Percentiles rank a stretch among this genome's conserved stretches.
Conservation (phyloP, 2,797 vertebrate species). For the Myiotriccus ornatus region DNA sequence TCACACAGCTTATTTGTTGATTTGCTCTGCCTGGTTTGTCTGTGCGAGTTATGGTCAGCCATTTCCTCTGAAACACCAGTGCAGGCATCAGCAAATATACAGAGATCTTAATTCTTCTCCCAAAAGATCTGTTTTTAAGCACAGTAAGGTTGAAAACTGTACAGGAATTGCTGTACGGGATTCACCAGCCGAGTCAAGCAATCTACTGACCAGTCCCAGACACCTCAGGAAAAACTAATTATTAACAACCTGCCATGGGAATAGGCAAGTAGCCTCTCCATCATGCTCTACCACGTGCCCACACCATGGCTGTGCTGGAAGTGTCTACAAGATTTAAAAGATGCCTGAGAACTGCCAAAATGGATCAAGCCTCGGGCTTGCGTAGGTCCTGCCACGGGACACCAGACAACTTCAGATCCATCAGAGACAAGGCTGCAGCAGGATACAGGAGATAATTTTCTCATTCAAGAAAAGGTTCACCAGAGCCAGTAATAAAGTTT, state of each 20-base stretch:
- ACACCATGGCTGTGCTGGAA: background rate
- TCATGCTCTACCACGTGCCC: fast-evolving
- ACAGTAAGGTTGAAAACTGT: background rate
- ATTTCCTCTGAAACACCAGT: background rate
- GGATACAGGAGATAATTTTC: background rate
- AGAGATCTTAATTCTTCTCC: background rate
- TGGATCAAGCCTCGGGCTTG: background rate
- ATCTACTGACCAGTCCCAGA: background rate
- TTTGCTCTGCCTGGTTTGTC: background rate
- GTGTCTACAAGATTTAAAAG: background rate
- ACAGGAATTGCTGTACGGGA: background rate
- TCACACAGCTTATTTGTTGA: background rate
- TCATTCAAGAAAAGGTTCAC: background rate
- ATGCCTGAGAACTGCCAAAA: background rate
- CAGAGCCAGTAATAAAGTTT: background rate
- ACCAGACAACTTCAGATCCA: background rate
- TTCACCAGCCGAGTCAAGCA: background rate
- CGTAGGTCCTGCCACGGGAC: background rate
- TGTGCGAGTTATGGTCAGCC: background rate
- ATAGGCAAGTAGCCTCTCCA: background rate
- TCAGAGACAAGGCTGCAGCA: background rate
- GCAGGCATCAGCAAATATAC: background rate
- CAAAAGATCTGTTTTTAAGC: background rate
- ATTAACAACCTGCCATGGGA: background rate
- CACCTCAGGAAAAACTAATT: background rate